phyloP scores from a whole-genome alignment of 2,113 vertebrate genomes.

The Hypanus sabinus region DNA sequence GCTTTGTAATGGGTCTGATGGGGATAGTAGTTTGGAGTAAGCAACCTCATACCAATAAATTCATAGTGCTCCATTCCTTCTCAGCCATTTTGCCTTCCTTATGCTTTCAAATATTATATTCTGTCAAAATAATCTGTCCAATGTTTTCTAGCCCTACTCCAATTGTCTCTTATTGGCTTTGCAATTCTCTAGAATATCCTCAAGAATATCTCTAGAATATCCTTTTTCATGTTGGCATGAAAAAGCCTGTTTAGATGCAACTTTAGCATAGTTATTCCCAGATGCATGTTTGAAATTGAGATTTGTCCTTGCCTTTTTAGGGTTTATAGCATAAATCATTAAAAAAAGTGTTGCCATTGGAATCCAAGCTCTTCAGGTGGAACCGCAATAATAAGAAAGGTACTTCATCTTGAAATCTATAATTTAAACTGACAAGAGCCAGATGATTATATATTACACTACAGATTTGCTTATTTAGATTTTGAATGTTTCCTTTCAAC shows the following conservation, averaged over 20 bases:
- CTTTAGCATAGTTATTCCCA: background rate
- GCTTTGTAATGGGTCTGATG: too few relatives aligned
- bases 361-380: conserved; percentile 6
- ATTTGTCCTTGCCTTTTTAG: background rate
- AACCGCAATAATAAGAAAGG: background rate
- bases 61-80: too few relatives aligned
- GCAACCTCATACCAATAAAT: background rate
- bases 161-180: background rate
- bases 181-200: background rate
- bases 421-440: conserved; percentile 32
- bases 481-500: conserved; percentile 29
- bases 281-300: conserved; percentile 10
- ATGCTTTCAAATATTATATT: background rate
- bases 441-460: conserved; percentile 12
- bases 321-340: background rate
- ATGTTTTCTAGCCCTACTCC: background rate
- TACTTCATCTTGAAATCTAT: conserved; percentile 25
- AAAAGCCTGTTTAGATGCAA: background rate
- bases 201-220: background rate
- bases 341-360: background rate
- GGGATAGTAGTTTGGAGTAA: background rate
- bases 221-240: conserved; percentile 7
- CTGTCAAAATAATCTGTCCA: background rate
- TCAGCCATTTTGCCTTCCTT: background rate
- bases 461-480: conserved; percentile 2